Conservation (phyloP, 2,888 invertebrate species). For the Lasius platythorax region DNA sequence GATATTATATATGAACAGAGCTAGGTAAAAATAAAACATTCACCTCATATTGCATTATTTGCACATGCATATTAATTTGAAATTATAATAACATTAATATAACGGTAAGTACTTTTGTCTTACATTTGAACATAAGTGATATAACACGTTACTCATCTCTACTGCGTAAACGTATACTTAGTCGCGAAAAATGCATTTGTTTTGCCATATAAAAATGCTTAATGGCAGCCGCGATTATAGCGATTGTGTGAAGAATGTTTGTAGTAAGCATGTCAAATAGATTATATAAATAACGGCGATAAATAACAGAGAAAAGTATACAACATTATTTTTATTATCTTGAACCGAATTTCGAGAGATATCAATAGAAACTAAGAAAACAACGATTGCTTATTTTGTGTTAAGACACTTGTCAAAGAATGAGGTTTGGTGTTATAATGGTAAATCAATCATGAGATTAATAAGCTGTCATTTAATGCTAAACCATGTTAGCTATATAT, state of each 20-base stretch:
- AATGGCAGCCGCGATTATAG: background rate
- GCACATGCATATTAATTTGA: conserved; percentile 17
- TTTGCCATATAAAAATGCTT: conserved; percentile 4
- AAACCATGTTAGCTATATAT: background rate
- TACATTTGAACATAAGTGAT: background rate
- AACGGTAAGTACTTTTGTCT: conserved; percentile 29
- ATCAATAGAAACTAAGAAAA: conserved; percentile 28
- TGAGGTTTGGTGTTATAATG: conserved; percentile 26
- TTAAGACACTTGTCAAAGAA: background rate
- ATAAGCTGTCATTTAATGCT: background rate
- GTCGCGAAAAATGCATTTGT: background rate
- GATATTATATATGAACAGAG: conserved; percentile 10
- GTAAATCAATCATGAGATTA: background rate
- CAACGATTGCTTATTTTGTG: background rate
- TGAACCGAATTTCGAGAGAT: conserved; percentile 55
- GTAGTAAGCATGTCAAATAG: conserved; percentile 34
- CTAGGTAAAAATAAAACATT: conserved; percentile 37
- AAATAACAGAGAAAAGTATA: conserved; percentile 3
- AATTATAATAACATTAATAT: conserved; percentile 24
- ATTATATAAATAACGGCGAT: conserved; percentile 21
- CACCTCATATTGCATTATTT: background rate
- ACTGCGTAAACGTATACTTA: background rate
- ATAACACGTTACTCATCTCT: conserved; percentile 35
- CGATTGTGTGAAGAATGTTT: conserved; percentile 39
- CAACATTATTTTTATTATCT: conserved; percentile 32